Conservation (phyloP, 2,113 vertebrate species). For the Phrynosoma platyrhinos region DNA sequence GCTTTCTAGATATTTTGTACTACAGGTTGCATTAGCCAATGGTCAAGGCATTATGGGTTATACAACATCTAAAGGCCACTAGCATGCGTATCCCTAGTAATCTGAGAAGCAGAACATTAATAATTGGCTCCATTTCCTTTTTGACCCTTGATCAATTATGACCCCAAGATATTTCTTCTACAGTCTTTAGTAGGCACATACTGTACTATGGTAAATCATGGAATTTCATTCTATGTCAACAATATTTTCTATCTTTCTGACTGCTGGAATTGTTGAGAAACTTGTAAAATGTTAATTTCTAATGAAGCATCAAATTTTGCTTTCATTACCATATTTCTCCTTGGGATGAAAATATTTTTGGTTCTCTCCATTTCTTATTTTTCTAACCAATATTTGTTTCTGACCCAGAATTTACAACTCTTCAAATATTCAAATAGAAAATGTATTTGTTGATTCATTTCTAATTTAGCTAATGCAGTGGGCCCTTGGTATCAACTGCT, state of each 20-base stretch:
- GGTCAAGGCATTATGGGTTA: background rate
- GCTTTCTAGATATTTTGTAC: background rate
- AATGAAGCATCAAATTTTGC: background rate
- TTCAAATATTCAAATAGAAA: too few species aligned
- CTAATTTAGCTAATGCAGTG: too few species aligned
- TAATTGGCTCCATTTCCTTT: background rate
- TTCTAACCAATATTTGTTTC: too few species aligned
- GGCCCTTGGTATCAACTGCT: too few species aligned
- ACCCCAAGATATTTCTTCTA: background rate
- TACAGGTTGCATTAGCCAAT: background rate
- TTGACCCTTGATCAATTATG: background rate
- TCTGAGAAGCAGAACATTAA: background rate
- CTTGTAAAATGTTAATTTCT: background rate
- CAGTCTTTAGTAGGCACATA: background rate
- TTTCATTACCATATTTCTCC: background rate
- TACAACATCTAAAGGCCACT: background rate
- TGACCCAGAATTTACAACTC: too few species aligned
- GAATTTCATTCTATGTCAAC: background rate
- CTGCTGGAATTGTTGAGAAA: background rate
- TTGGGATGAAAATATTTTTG: background rate
- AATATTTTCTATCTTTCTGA: background rate
- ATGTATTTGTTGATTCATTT: too few species aligned
- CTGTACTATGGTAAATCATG: background rate
- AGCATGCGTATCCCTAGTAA: background rate
- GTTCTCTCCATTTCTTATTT: too few species aligned